A percentile compares a stretch with the other conserved stretches of the same genome.
phyloP scores from a whole-genome alignment of 2,113 vertebrate species.

The Potamarius usumacintae region DNA sequence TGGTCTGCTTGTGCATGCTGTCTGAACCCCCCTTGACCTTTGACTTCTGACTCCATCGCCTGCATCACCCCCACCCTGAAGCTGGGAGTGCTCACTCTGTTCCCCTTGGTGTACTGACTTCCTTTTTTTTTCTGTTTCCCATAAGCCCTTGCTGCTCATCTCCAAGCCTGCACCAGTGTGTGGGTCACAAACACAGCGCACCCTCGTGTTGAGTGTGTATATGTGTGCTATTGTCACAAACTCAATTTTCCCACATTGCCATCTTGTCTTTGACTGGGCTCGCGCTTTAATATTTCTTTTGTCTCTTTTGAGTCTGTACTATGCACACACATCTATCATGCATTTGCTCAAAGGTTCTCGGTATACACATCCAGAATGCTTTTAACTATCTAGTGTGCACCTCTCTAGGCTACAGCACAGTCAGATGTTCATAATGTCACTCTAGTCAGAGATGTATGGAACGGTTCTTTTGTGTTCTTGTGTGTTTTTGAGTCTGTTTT shows the following conservation, averaged over 20 bases:
- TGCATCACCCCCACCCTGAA: slow-evolving; percentile 53
- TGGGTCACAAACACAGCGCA: slow-evolving; percentile 43
- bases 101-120: slow-evolving; percentile 67
- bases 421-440: slow-evolving; percentile 46
- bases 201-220: slow-evolving; percentile 42
- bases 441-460: slow-evolving; percentile 57
- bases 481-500: slow-evolving; percentile 29
- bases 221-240: slow-evolving; percentile 32
- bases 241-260: slow-evolving; percentile 38
- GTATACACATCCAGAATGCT: slow-evolving; percentile 7
- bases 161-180: slow-evolving; percentile 60
- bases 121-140: slow-evolving; percentile 65
- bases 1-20: slow-evolving; percentile 77
- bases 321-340: not conserved
- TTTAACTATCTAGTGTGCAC: slow-evolving; percentile 38
- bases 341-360: not conserved
- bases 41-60: slow-evolving; percentile 40
- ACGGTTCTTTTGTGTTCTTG: slow-evolving; percentile 30
- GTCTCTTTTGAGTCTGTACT: not conserved
- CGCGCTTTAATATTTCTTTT: not conserved
- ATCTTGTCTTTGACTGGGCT: slow-evolving; percentile 30
- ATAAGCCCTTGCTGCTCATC: slow-evolving; percentile 68
- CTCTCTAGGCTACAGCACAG: slow-evolving; percentile 51
- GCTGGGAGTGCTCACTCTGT: slow-evolving; percentile 62
- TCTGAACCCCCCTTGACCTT: slow-evolving; percentile 62